Conservation (phyloP, 2,888 invertebrate species). For the Priapulus caudatus region DNA sequence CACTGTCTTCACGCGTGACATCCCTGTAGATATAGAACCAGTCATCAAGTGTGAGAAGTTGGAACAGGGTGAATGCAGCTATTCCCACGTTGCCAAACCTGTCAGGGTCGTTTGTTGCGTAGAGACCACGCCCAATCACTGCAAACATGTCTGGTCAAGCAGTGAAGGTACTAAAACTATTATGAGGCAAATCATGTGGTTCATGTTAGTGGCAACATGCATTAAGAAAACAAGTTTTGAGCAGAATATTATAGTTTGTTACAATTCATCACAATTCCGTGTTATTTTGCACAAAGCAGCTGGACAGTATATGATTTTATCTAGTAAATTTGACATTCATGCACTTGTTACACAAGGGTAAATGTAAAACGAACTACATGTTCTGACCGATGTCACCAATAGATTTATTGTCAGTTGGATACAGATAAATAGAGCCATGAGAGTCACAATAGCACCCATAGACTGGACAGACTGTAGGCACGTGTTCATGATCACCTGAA, state of each 20-base stretch:
- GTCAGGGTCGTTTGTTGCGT: slow-evolving; percentile 22
- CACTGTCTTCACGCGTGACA: slow-evolving; percentile 11
- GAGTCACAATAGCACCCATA: slow-evolving; percentile 29
- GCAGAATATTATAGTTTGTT: too few species aligned
- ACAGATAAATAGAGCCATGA: slow-evolving; percentile 31
- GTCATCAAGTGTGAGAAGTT: slow-evolving; percentile 27
- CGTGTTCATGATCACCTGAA: neutral
- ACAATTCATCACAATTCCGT: too few species aligned
- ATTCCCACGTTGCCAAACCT: slow-evolving; percentile 27
- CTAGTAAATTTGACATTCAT: too few species aligned
- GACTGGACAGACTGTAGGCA: slow-evolving; percentile 26
- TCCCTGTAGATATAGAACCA: slow-evolving; percentile 26
- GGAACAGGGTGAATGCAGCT: slow-evolving; percentile 25
- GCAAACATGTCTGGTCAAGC: slow-evolving; percentile 32
- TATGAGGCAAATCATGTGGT: too few species aligned
- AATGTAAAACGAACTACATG: too few species aligned
- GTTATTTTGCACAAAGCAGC: too few species aligned
- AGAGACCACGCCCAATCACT: slow-evolving; percentile 31
- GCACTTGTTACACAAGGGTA: too few species aligned
- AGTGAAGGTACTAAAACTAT: neutral
- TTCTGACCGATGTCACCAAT: too few species aligned
- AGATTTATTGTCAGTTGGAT: too few species aligned
- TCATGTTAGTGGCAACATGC: too few species aligned
- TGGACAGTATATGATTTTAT: too few species aligned
- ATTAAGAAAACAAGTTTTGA: too few species aligned